Evolutionary conservation across 2,113 vertebrate genomes (phyloP), one percentile per base, ranked within the genome.

Genomic region (Aix galericulata): DNA sequence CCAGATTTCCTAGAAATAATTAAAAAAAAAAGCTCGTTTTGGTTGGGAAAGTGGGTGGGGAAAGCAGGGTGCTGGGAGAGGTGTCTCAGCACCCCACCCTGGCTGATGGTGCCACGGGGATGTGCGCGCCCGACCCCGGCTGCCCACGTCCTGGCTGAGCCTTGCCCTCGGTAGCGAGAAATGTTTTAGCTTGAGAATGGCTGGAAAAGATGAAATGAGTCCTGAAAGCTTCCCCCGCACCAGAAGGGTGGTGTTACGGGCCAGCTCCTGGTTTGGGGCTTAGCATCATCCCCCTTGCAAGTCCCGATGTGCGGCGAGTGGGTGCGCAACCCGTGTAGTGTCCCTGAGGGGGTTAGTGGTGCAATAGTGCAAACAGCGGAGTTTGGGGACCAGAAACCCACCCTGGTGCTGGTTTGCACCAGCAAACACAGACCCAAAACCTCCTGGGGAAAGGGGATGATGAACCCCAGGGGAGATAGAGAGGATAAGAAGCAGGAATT

Each of bases 81-180:
- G 3, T 50, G 36, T 46, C 31, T 44, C 29, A 0, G 0, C n/a
- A 40, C 13, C 12, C 26, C 2, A 4, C 12, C 11, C 0, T 12
- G 46, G 14, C 26, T 67, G 92, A 18, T 21, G 42, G 16, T 69
- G 40, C 25, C 40, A 6, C 4, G 46, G 9, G 46, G 6, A 52
- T 0, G 5, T 22, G 5, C 14, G 8, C 1, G 0, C 31, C 59
- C 56, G 8, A 20, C 42, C 68, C 12, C 3, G 1, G 38, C 34
- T 52, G 23, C 9, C 14, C 8, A 1, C 64, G 55, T 44, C 23
- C 38, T 75, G 72, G 15, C 16, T 27, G 53, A 60, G 42, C 29
- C 44, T 71, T 42, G 32, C 27, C 10, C 25, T 56, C 0, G 0
- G 1, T 5, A 4, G 16, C 55, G 64, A 73, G n/a, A 68, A 91